Base-by-base conservation (phyloP, 2,797 vertebrate genomes). In the Mormyrus hasselquistii region DNA sequence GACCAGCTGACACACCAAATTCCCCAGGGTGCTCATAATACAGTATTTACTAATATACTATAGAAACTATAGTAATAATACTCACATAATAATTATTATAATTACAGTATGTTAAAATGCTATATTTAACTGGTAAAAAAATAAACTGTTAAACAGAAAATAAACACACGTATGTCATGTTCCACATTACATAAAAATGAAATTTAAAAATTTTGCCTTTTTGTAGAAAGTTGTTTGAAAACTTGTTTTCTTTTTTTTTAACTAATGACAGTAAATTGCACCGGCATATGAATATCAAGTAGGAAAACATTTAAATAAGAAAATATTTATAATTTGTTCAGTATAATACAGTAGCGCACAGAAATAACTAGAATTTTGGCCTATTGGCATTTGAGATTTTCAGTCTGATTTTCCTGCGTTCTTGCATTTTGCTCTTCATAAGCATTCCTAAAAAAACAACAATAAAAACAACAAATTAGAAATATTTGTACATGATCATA, bases 361-460 rank as follows among this genome's bases (percentile, higher is more conserved):
- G 14, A 73, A 47, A 76, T 2, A 57, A 57, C 25, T 82, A 59
- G 50, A 22, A 52, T 87, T 79, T 49, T 57, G 44, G 47, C 52
- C 44, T 55, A 6, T 38, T 22, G 76, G 50, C 12, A 22, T 1
- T 38, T n/a, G 62, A 55, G 3, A 89, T 62, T 89, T 85, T 89
- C 16, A 38, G 88, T 86, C 52, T 88, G 34, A 88, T 86, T 49
- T 8, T 16, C 3, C 22, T 62, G 3, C 29, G 82, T 53, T 90
- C 62, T 89, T n/a, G 62, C 14, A 1, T 0, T 73, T 16, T 9
- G 9, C 49, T 92, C 88, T 34, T 25, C 10, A 0, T 4, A 87
- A 69, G 88, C 0, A 10, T 52, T 50, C 49, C 93, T 93, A 88
- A 83, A 86, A 91, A 50, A 1, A 29, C 25, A 53, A 89, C 8